Percentiles rank a stretch among this genome's conserved stretches.
Conservation (phyloP, 2,888 invertebrate genomes). For the Nephrocerus scutellatus region DNA sequence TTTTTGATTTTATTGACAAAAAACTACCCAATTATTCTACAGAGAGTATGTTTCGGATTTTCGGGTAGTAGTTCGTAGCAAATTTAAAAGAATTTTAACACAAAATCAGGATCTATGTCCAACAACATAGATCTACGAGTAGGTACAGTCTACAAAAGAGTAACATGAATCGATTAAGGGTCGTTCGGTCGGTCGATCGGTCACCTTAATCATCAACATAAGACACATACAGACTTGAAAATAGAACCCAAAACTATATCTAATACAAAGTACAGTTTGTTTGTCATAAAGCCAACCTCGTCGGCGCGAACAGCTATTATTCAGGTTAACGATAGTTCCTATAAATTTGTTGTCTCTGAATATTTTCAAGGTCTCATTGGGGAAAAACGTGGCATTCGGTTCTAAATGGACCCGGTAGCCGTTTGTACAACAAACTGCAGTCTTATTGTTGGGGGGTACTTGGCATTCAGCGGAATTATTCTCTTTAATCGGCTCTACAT, state of each 20-base stretch:
- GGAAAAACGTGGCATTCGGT: slow-evolving; percentile 38
- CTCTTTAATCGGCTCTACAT: slow-evolving; percentile 28
- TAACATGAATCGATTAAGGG: too few species aligned
- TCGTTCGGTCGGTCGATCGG: too few species aligned
- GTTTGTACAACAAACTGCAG: slow-evolving; percentile 38
- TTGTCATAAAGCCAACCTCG: slow-evolving; percentile 32
- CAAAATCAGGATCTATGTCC: too few species aligned
- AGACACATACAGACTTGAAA: too few species aligned
- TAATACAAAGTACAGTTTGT: background rate
- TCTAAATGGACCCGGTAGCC: slow-evolving; percentile 36
- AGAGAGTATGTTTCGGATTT: too few species aligned
- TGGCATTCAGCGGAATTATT: slow-evolving; percentile 30
- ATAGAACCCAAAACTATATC: slow-evolving; percentile 4
- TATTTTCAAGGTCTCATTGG: slow-evolving; percentile 37
- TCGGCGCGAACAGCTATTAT: slow-evolving; percentile 33
- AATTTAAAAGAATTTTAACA: too few species aligned
- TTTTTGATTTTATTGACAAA: too few species aligned
- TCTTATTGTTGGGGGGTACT: slow-evolving; percentile 29
- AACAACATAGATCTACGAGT: too few species aligned
- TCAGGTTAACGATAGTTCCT: slow-evolving; percentile 40
- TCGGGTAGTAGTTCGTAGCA: too few species aligned
- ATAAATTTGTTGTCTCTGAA: slow-evolving; percentile 35
- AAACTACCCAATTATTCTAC: too few species aligned
- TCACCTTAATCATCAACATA: too few species aligned
- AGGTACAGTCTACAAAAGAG: too few species aligned